Evolutionary conservation across 1,140 invertebrate genomes (phyloP).

Genomic region (Sycophaga agraensis): DNA sequence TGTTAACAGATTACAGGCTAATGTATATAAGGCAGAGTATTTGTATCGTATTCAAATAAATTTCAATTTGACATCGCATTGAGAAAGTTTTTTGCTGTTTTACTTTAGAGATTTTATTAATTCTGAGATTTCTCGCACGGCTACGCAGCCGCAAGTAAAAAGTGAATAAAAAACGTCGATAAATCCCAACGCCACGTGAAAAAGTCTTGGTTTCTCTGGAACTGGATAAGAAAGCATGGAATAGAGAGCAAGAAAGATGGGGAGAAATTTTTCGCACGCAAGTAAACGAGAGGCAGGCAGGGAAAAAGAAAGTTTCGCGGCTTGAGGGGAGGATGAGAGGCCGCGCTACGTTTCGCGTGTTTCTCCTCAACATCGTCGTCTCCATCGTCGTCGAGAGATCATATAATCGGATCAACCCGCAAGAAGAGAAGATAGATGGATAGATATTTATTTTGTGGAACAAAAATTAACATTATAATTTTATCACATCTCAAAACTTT

Average conservation of each 20-base stretch:
- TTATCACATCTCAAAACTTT: no score
- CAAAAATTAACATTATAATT: no score
- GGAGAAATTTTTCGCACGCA: no score
- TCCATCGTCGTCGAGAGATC: conserved; percentile 7
- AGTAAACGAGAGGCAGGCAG: no score
- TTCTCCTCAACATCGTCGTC: conserved; percentile 16
- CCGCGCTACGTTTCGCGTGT: conserved; percentile 5
- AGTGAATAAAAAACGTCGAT: conserved; percentile 25
- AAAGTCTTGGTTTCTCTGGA: conserved; percentile 14
- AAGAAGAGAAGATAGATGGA: conserved; percentile 6
- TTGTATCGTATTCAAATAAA: conserved; percentile 18
- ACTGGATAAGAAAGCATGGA: not conserved
- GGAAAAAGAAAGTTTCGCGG: not conserved
- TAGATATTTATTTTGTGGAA: conserved; percentile 5
- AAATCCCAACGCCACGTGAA: conserved; percentile 24
- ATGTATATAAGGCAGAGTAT: not conserved
- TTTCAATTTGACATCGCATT: conserved; percentile 22
- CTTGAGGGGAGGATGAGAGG: not conserved
- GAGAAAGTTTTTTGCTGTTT: conserved; percentile 25
- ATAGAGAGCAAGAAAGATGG: not conserved
- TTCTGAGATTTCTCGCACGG: conserved; percentile 13
- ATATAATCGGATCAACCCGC: conserved; percentile 25
- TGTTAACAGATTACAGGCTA: conserved; percentile 11
- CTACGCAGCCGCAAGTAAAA: not conserved
- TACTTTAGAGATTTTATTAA: conserved; percentile 23